Evolutionary conservation across 2,888 invertebrate genomes (phyloP), one percentile per base, ranked within the genome.

Genomic region (Loripinus fragilis): DNA sequence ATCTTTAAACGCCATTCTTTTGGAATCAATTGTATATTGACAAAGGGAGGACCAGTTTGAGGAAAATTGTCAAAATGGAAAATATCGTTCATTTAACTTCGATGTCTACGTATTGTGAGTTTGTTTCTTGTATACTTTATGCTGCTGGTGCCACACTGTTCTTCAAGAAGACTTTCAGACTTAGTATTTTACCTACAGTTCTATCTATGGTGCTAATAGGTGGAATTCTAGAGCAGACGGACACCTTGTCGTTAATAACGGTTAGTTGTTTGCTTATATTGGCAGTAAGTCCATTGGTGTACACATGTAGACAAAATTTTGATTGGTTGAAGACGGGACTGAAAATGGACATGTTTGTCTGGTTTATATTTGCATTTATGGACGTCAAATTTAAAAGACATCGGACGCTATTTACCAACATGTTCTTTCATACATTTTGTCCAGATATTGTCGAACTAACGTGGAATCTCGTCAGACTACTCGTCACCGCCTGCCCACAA

Each of bases 161-260:
- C 48, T 81, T 78, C 65, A 81, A 81, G 67, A 78, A 78, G 42
- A 52, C 75, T n/a, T 81, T 81, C 65, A 70, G 35, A n/a, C 45
- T 23, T 28, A 41, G 67, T 15, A 50, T 38, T 10, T 8, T 81
- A 5, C 52, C 50, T 17, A 35, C 60, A 2, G 76, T 78, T 12
- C 41, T 69, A n/a, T 35, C 35, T 38, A 15, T 81, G 41, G 28
- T 25, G 23, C 7, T 65, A 2, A 17, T 71, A 17, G 81, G 76
- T 35, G 42, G 64, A 10, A n/a, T 73, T 20, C n/a, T 76, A 17
- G 71, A 71, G 35, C 17, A 68, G 0, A n/a, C 33, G 2, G 48
- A 30, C 30, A 23, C n/a, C 7, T 20, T 7, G 8, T 20, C 17
- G 35, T n/a, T n/a, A 8, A 64, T 3, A 15, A 12, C 23, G 33